These are phyloP conservation scores for Percina caprodes DNA, from an alignment of 2,113 vertebrate genomes.

Conservation along the genomic window DNA sequence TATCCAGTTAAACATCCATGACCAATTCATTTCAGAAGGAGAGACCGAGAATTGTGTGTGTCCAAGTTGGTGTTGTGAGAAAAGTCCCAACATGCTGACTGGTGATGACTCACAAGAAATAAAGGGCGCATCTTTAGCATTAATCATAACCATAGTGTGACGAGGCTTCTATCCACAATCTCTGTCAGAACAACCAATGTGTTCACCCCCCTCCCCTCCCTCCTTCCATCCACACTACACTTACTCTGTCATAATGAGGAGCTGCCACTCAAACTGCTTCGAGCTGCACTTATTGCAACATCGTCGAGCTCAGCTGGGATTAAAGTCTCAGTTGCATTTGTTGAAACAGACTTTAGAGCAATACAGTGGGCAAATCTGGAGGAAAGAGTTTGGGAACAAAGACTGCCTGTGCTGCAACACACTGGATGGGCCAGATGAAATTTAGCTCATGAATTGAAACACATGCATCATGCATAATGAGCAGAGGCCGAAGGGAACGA, in stretches of 20 bases:
- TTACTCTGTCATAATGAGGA: conserved; percentile 69
- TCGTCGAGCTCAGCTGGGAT: conserved; percentile 56
- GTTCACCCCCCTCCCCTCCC: conserved; percentile 34
- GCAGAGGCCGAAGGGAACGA: conserved; percentile 55
- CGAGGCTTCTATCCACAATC: conserved; percentile 57
- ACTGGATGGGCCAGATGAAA: conserved; percentile 54
- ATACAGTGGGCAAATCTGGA: conserved; percentile 61
- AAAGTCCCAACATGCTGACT: conserved; percentile 38
- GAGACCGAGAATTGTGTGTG: not conserved
- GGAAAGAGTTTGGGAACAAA: conserved; percentile 69
- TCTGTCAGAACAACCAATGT: conserved; percentile 50
- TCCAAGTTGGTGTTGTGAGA: conserved; percentile 17
- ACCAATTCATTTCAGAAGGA: not conserved
- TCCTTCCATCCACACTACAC: conserved; percentile 58
- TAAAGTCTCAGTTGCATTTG: conserved; percentile 60
- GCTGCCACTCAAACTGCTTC: conserved; percentile 68
- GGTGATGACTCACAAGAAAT: conserved; percentile 54
- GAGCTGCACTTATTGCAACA: conserved; percentile 72
- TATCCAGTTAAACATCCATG: too few species aligned
- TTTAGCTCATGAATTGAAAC: conserved; percentile 66
- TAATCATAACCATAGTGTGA: conserved; percentile 50
- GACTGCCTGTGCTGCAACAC: conserved; percentile 62
- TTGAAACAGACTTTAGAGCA: conserved; percentile 61
- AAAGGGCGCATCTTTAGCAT: conserved; percentile 48
- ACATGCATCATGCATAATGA: conserved; percentile 74